These are phyloP conservation scores for Prorops nasuta DNA, from an alignment of 1,140 invertebrate species.

Conservation along the genomic window DNA sequence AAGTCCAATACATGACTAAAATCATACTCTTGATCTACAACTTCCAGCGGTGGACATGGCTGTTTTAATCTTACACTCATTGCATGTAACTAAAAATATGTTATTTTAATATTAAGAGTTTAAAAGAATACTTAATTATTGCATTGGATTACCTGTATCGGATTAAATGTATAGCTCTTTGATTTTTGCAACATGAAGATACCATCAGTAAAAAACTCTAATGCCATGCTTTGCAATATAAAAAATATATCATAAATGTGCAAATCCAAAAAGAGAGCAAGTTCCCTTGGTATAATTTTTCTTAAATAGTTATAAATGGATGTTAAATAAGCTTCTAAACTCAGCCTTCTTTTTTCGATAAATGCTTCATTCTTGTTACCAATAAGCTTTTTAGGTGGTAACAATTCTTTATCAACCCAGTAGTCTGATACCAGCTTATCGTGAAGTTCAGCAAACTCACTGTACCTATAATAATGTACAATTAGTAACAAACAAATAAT, in stretches of 20 bases:
- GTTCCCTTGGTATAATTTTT: constrained; percentile 70
- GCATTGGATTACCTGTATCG: constrained; percentile 65
- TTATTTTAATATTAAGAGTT: not conserved
- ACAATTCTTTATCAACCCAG: constrained; percentile 76
- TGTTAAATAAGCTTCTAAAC: constrained; percentile 79
- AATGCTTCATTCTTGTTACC: constrained; percentile 79
- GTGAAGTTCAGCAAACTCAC: constrained; percentile 85
- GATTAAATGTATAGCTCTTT: constrained; percentile 66
- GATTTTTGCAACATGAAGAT: constrained; percentile 63
- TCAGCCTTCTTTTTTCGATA: constrained; percentile 77
- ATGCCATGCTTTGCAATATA: constrained; percentile 74
- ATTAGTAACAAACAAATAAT: not conserved
- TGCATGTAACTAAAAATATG: constrained; percentile 73
- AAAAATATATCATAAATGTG: constrained; percentile 82
- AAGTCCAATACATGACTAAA: constrained; percentile 90
- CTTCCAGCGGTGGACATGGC: constrained; percentile 75
- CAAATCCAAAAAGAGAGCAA: constrained; percentile 78
- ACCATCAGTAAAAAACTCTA: constrained; percentile 69
- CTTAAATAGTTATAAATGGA: constrained; percentile 72
- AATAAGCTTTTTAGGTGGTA: constrained; percentile 89
- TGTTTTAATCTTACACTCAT: constrained; percentile 84
- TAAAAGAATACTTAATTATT: constrained; percentile 1
- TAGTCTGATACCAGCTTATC: constrained; percentile 76
- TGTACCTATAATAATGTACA: constrained; percentile 63
- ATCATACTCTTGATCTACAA: constrained; percentile 70